These are phyloP conservation scores for Stictonetta naevosa DNA, from an alignment of 2,113 vertebrate species.

Conservation along the genomic window DNA sequence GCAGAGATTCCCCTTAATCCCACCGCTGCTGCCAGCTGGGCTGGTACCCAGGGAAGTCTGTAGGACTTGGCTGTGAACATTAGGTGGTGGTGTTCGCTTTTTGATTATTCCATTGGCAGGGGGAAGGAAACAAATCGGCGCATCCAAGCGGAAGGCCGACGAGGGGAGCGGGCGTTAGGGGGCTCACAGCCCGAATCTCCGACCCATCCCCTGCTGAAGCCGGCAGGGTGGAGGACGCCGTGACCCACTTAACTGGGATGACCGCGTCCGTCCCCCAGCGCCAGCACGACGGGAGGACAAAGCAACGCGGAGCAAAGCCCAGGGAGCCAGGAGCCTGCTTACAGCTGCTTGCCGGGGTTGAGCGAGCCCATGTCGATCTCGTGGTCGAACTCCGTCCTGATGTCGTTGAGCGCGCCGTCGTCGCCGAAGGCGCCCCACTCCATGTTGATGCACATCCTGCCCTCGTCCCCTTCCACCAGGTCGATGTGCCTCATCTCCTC, in stretches of 20 bases:
- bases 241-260: conserved; percentile 46
- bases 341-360: conserved; percentile 96
- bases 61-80: background rate
- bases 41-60: background rate
- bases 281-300: background rate
- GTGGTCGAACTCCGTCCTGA: conserved; percentile 89
- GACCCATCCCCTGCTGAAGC: background rate
- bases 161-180: fast-evolving
- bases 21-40: fast-evolving
- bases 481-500: conserved; percentile 96
- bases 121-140: background rate
- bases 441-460: conserved; percentile 96
- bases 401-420: conserved; percentile 85
- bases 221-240: background rate
- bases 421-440: conserved; percentile 98
- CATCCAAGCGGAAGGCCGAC: fast-evolving
- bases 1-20: background rate
- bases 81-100: background rate
- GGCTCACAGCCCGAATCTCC: background rate
- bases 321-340: conserved; percentile 63
- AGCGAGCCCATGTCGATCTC: conserved; percentile 95
- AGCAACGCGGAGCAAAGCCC: background rate
- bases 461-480: conserved; percentile 92
- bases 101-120: background rate
- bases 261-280: background rate